Base-by-base conservation (phyloP, 2,888 invertebrate species). In the Encarsia formosa region DNA sequence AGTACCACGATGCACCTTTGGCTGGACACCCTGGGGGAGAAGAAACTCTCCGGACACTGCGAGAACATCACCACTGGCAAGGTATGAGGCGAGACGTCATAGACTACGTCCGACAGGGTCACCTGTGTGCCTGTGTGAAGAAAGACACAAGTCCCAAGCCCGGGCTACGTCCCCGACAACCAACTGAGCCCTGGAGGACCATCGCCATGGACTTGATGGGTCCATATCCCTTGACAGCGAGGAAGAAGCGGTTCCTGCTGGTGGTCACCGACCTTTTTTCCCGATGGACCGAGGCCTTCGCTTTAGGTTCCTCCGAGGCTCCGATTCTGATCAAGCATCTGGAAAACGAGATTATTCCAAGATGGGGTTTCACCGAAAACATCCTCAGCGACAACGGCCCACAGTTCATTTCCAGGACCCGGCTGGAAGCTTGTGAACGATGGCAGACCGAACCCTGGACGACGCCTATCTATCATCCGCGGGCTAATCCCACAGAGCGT, bases 1-100 rank as follows among this genome's bases (percentile, higher is more conserved):
- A 26, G 29, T 26, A 26, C 24, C 60, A 57, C 37, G 54, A 60
- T 20, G 41, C 31, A 2, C 19, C 47, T 0, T 18, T 24, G 0
- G 58, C 61, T 3, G 60, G 58, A 3, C 61, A 63, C 35, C 61
- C 63, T 1, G 63, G 63, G 11, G 20, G 37, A 8, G 61, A 61
- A 2, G 59, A 64, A 49, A 62, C 62, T 5, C 4, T 35, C 0
- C 5, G 56, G 4, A 46, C 52, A 0, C 53, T 59, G 1, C 48
- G 39, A 9, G 13, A 15, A 13, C 4, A 26, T 1, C 61, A 44
- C 31, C 31, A 41, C 11, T 61, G 58, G 60, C 47, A 43, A 5
- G 45, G 46, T 0, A 37, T 59, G 23, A 31, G 18, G 1, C 22
- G 16, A 8, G 37, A 44, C 13, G 52, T 57, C 3, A 23, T 42